These are phyloP conservation scores for Anoura caudifer DNA, from an alignment of 2,113 vertebrate genomes.

Conservation along the genomic window DNA sequence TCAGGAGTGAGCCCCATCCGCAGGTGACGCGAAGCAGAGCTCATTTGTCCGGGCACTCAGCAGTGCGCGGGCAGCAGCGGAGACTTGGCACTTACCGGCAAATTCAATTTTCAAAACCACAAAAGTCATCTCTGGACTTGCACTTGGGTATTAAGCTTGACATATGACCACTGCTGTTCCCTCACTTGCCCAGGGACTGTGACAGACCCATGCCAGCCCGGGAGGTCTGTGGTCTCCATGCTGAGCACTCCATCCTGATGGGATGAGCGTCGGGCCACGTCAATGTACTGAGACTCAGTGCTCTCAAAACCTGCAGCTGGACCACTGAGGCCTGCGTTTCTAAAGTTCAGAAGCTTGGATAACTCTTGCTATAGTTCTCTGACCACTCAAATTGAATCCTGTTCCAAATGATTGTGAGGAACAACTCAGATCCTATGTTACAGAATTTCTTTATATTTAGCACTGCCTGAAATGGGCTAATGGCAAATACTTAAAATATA, in stretches of 20 bases:
- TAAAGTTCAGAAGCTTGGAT: not conserved
- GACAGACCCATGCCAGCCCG: not conserved
- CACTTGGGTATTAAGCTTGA: not conserved
- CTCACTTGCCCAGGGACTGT: not conserved
- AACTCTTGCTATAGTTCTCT: not conserved
- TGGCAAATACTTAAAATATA: not conserved
- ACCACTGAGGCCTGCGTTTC: not conserved
- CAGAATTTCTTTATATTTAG: not conserved
- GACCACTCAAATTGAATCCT: not conserved
- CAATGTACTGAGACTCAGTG: not conserved
- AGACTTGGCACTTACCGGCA: constrained; percentile 31
- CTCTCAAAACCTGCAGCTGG: not conserved
- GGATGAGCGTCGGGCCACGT: not conserved
- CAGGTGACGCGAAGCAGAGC: not conserved
- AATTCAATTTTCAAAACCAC: constrained; percentile 57
- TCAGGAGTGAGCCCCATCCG: not conserved
- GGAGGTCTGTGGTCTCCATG: not conserved
- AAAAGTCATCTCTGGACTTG: not conserved
- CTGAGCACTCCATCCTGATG: not conserved
- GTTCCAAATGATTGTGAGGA: not conserved
- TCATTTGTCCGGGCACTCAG: not conserved
- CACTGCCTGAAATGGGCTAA: not conserved
- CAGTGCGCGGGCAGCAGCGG: not conserved
- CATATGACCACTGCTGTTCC: not conserved
- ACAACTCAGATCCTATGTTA: not conserved